Conservation (phyloP, 2,113 vertebrate species). For the Atlantisia rogersi region DNA sequence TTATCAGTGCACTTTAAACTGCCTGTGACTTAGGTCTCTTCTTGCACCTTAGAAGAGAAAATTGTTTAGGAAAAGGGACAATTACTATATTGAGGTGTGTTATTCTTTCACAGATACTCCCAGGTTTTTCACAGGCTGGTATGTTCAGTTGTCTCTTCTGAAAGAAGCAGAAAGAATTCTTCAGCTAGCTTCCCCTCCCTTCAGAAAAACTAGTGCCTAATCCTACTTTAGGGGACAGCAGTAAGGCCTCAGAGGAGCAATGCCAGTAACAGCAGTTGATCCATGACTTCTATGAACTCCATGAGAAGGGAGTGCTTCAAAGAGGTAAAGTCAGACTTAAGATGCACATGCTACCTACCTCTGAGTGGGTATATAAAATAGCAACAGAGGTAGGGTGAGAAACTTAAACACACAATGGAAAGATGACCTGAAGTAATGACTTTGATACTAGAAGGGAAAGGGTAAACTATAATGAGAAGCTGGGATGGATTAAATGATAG, state of each 20-base stretch:
- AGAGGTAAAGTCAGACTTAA: not conserved
- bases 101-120: not conserved
- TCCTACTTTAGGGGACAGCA: not conserved
- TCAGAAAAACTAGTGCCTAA: not conserved
- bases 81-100: not conserved
- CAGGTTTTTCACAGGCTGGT: not conserved
- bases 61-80: not conserved
- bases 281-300: not conserved
- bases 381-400: not conserved
- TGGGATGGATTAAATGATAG: not conserved
- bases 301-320: not conserved
- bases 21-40: not conserved
- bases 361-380: not conserved
- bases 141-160: not conserved
- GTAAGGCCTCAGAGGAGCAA: not conserved
- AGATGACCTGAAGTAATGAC: not conserved
- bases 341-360: not conserved
- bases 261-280: not conserved
- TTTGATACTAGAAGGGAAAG: not conserved
- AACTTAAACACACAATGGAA: not conserved
- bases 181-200: not conserved
- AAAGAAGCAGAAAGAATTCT: not conserved
- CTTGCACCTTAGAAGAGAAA: not conserved
- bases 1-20: not conserved
- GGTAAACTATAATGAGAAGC: not conserved